These are phyloP conservation scores for Pseudonaja textilis DNA, from an alignment of 2,113 vertebrate species.

Conservation along the genomic window DNA sequence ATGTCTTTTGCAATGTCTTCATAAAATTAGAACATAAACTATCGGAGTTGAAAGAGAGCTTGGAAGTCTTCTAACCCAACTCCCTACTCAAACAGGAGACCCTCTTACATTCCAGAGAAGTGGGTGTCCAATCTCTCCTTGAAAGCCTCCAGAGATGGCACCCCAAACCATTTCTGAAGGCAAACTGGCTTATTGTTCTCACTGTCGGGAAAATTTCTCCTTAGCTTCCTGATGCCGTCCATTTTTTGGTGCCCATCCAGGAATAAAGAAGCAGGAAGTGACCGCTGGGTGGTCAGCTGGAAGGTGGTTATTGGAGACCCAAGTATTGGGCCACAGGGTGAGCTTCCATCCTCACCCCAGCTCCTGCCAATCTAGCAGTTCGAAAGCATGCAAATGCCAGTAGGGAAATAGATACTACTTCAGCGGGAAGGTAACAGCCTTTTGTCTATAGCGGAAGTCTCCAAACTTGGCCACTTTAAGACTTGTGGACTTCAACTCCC, in stretches of 20 bases:
- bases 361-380: too few species aligned
- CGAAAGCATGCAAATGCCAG: too few species aligned
- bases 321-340: too few species aligned
- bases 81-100: neutral
- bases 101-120: neutral
- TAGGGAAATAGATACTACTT: too few species aligned
- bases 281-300: too few species aligned
- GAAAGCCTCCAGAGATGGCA: neutral
- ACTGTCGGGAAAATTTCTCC: neutral
- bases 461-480: too few species aligned
- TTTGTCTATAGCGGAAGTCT: too few species aligned
- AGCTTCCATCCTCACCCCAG: too few species aligned
- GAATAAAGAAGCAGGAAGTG: neutral
- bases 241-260: neutral
- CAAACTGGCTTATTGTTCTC: neutral
- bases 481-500: too few species aligned
- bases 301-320: too few species aligned
- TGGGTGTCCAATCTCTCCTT: neutral
- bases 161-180: neutral
- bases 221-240: too few species aligned
- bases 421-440: too few species aligned
- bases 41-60: neutral
- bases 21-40: neutral
- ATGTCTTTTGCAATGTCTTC: neutral
- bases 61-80: neutral